phyloP scores from a whole-genome alignment of 2,113 vertebrate species.

The Naja naja region DNA sequence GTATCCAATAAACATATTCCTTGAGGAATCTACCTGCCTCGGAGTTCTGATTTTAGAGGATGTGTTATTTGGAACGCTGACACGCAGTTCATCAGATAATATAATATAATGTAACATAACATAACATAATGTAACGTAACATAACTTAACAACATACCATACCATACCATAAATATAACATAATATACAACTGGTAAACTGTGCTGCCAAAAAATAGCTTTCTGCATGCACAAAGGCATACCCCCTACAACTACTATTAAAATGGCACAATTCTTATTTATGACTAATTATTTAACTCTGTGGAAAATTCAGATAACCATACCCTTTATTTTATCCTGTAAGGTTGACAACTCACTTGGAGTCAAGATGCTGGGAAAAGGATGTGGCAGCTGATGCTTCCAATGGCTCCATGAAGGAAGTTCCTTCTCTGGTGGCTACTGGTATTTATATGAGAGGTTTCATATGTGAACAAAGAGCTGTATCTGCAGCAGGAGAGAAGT shows the following conservation, averaged over 20 bases:
- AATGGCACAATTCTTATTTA: not conserved
- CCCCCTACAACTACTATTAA: not conserved
- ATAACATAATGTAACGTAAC: too few species aligned
- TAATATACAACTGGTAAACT: not conserved
- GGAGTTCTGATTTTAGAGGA: too few species aligned
- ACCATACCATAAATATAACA: too few species aligned
- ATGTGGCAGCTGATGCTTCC: not conserved
- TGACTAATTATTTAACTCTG: not conserved
- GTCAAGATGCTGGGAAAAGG: not conserved
- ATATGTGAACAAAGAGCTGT: not conserved
- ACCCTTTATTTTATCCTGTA: not conserved
- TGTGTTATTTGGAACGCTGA: too few species aligned
- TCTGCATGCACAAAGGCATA: not conserved
- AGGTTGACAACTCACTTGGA: not conserved
- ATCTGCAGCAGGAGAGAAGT: not conserved
- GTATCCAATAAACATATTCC: too few species aligned
- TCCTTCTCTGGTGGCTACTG: not conserved
- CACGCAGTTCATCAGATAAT: too few species aligned
- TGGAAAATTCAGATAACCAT: not conserved
- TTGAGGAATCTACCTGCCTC: too few species aligned
- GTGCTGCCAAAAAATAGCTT: not conserved
- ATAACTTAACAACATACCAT: too few species aligned
- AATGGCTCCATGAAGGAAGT: not conserved
- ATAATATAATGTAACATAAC: too few species aligned
- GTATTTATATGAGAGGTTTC: not conserved